phyloP scores from a whole-genome alignment of 1,140 invertebrate species.

The Anagrus nilaparvatae region DNA sequence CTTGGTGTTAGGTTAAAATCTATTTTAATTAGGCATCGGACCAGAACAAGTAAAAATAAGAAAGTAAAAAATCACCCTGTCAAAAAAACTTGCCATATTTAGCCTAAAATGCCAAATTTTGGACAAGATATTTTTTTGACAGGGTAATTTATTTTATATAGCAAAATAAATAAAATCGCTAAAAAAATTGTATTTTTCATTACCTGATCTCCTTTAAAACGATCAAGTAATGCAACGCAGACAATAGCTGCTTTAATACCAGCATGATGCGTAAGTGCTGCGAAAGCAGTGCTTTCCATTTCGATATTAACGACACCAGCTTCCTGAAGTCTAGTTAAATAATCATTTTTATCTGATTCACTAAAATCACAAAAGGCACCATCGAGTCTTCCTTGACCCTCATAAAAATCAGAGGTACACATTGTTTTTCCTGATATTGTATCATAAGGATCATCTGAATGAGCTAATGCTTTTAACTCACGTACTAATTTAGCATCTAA shows the following conservation, averaged over 20 bases:
- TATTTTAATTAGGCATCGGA: too few species aligned
- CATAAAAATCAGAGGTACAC: constrained; percentile 96
- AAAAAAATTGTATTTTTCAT: constrained; percentile 10
- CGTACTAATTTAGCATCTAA: constrained; percentile 69
- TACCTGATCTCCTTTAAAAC: constrained; percentile 91
- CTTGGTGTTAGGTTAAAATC: too few species aligned
- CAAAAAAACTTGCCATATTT: too few species aligned
- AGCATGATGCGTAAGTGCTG: constrained; percentile 88
- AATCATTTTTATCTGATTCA: constrained; percentile 82
- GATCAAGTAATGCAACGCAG: constrained; percentile 87
- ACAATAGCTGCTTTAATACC: constrained; percentile 86
- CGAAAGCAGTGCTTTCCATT: constrained; percentile 92
- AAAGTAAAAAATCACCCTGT: neutral
- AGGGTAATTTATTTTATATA: neutral
- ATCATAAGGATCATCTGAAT: constrained; percentile 68
- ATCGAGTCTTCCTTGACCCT: constrained; percentile 90
- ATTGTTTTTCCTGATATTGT: constrained; percentile 85
- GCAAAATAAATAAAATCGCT: too few species aligned
- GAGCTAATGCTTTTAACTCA: constrained; percentile 64
- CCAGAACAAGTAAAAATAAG: constrained; percentile 1
- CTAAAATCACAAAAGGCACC: constrained; percentile 95
- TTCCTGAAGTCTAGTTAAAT: constrained; percentile 65
- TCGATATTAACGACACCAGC: constrained; percentile 91
- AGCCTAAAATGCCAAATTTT: neutral
- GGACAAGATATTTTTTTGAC: neutral